Base-by-base conservation (phyloP, 2,113 vertebrate genomes). In the Mugil cephalus region DNA sequence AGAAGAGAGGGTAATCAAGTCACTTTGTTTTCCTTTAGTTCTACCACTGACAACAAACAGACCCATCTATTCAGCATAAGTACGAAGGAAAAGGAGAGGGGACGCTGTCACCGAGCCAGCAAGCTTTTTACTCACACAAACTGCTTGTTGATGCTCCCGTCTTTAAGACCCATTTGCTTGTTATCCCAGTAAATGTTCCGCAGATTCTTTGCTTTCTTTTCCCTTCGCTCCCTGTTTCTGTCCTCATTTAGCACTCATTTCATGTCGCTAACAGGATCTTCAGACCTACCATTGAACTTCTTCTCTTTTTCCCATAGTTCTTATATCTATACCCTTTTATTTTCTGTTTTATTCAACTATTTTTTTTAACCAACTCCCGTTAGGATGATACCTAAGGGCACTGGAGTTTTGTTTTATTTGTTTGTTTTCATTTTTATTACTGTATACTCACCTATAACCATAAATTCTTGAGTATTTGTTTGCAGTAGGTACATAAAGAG, bases 11-110 rank as follows among this genome's bases (percentile, higher is more conserved):
- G 54, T 47, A 69, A 82, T 76, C 24, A 13, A 83, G 73, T 64
- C 54, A 69, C 79, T 85, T 84, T 85, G 82, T 87, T 82, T 80
- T 65, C 77, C 77, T 71, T 86, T 85, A 69, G 83, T 83, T 87
- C 83, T 56, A 77, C 69, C 83, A 79, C 59, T 24, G 72, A 68
- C 73, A 70, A 79, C 82, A 87, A 85, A 91, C 83, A 90, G 85
- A 69, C 71, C 51, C 69, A 8, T 85, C 81, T 40, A 83, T 89
- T 89, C 85, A 89, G 69, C 2, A 7, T 10, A 46, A 53, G 51
- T 53, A 10, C 79, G 61, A 64, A 12, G 38, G 48, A 85, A 60
- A 80, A 58, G 24, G n/a, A 78, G 84, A 72, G 34, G 72, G 55
- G 85, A 86, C 50, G 68, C 85, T 85, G 77, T 77, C 58, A 19